These are phyloP conservation scores for Excalfactoria chinensis DNA, from an alignment of 2,113 vertebrate genomes.

Conservation along the genomic window DNA sequence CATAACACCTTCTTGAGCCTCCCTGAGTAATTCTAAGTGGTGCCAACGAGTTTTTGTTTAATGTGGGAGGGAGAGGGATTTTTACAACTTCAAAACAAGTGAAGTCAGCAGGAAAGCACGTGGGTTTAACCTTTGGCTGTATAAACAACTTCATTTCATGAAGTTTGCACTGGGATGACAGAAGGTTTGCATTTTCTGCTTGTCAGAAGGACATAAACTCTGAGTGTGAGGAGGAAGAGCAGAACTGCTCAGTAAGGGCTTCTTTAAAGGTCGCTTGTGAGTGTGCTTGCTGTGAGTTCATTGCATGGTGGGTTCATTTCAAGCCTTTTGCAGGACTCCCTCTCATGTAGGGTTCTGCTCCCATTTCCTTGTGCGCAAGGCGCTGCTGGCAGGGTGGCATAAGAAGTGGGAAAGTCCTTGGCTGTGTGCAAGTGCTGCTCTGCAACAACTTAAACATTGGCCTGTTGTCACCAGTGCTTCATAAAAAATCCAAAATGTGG, in stretches of 20 bases:
- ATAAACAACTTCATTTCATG: slow-evolving; percentile 67
- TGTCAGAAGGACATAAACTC: slow-evolving; percentile 42
- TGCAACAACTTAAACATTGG: not conserved
- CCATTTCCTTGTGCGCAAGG: not conserved
- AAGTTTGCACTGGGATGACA: slow-evolving; percentile 41
- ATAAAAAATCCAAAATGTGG: not conserved
- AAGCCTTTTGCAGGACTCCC: not conserved
- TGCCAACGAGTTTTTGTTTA: slow-evolving; percentile 20
- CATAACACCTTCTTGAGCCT: not conserved
- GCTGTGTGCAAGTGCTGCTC: not conserved
- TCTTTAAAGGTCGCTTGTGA: not conserved
- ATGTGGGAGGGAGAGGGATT: slow-evolving; percentile 9
- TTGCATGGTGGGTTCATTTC: not conserved
- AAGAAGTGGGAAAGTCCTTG: not conserved
- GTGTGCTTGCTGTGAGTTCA: not conserved
- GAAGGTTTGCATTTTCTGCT: slow-evolving; percentile 66
- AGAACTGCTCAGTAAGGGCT: slow-evolving; percentile 40
- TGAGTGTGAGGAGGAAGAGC: not conserved
- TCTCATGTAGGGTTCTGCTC: not conserved
- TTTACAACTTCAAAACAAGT: slow-evolving; percentile 55
- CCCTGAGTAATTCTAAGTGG: not conserved
- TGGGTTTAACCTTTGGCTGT: slow-evolving; percentile 70
- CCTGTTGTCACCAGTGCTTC: not conserved
- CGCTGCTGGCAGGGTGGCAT: not conserved
- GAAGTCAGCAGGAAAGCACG: slow-evolving; percentile 57